Evolutionary conservation across 2,113 vertebrate species (phyloP).

Genomic region (Caloenas nicobarica): DNA sequence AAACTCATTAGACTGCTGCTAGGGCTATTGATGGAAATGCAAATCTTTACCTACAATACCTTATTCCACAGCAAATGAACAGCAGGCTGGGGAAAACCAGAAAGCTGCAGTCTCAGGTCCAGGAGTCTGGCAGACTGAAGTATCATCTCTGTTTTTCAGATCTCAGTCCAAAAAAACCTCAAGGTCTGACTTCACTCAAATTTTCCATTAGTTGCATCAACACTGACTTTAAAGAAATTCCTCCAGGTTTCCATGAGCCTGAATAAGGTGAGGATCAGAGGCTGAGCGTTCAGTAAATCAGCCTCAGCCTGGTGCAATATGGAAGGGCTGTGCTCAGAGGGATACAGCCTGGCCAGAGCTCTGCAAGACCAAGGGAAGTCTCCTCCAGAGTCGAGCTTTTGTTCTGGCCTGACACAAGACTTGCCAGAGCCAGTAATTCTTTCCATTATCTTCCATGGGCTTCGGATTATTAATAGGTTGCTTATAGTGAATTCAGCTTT

Average conservation of each 20-base stretch:
- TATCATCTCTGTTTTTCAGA: background rate
- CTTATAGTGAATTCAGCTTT: background rate
- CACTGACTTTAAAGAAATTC: background rate
- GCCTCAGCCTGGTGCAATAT: background rate
- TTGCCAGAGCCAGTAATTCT: background rate
- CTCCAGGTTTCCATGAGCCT: background rate
- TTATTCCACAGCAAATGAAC: background rate
- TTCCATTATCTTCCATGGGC: background rate
- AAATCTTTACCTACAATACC: constrained; percentile 26
- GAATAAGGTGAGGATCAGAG: background rate
- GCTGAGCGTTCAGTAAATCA: background rate
- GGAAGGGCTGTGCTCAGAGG: background rate
- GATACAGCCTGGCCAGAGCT: background rate
- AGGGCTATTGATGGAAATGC: constrained; percentile 22
- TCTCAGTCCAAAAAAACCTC: background rate
- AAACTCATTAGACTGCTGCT: constrained; percentile 20
- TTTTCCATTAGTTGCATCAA: background rate
- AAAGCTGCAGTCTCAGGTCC: background rate
- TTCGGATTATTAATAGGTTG: background rate
- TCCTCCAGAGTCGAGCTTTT: background rate
- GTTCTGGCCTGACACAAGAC: background rate
- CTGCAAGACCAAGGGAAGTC: background rate
- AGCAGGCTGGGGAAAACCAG: background rate
- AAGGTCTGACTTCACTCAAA: background rate
- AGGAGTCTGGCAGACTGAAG: background rate